Conservation (phyloP, 2,888 invertebrate species). For the Panopea generosa region DNA sequence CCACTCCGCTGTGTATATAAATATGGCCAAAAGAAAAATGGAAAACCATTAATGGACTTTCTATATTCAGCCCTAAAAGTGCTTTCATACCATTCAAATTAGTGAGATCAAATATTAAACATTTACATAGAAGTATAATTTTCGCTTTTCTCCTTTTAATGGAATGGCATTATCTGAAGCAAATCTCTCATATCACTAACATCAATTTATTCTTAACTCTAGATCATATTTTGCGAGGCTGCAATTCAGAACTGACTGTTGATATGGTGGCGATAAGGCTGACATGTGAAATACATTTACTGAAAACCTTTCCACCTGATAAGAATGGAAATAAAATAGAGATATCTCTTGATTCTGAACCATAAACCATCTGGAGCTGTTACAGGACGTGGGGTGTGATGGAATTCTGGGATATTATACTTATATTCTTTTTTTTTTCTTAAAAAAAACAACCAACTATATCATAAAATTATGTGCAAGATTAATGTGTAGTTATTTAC, state of each 20-base stretch:
- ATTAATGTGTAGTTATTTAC: too few relatives aligned
- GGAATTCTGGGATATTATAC: too few relatives aligned
- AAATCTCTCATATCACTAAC: conserved; percentile 4
- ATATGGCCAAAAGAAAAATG: too few relatives aligned
- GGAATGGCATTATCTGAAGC: background rate
- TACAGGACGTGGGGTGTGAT: too few relatives aligned
- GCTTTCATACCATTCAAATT: conserved; percentile 3
- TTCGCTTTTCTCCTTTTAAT: background rate
- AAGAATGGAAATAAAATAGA: conserved; percentile 20
- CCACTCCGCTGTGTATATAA: background rate
- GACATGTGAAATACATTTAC: conserved; percentile 38
- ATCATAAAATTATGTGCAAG: too few relatives aligned
- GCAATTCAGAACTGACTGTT: conserved; percentile 17
- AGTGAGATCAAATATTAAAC: conserved; percentile 11
- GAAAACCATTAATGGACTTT: background rate
- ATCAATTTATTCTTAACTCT: background rate
- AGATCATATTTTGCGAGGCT: background rate
- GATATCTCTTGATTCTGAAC: conserved; percentile 4
- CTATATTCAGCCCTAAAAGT: background rate
- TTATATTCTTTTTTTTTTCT: too few relatives aligned
- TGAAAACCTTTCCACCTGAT: conserved; percentile 18
- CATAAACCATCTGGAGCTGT: conserved; percentile 28
- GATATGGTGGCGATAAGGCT: conserved; percentile 24
- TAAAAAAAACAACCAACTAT: too few relatives aligned
- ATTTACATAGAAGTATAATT: conserved; percentile 13